Evolutionary conservation across 2,113 vertebrate genomes (phyloP).

Genomic region (Papio anubis): DNA sequence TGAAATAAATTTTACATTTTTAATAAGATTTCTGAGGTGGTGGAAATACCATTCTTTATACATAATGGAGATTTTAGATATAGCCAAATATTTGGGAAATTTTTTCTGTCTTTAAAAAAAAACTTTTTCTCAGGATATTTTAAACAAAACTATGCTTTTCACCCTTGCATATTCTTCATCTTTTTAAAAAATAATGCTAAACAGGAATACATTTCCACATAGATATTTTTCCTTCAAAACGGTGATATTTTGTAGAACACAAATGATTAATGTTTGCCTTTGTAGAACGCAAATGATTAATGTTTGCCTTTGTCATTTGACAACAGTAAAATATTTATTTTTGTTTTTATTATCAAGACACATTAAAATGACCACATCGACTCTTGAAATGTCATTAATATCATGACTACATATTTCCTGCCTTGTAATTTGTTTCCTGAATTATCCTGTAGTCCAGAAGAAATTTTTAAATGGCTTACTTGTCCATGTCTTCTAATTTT

Average conservation of each 20-base stretch:
- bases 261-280: neutral
- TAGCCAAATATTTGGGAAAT: neutral
- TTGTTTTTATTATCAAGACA: neutral
- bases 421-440: conserved; percentile 24
- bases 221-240: neutral
- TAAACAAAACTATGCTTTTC: neutral
- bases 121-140: neutral
- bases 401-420: neutral
- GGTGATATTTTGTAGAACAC: neutral
- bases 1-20: conserved; percentile 22
- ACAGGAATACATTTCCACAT: neutral
- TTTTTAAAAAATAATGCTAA: neutral
- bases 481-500: neutral
- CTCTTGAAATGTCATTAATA: conserved; percentile 11
- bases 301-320: neutral
- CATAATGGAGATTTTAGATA: neutral
- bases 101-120: neutral
- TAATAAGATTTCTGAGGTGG: conserved; percentile 14
- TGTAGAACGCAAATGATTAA: neutral
- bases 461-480: neutral
- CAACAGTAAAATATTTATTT: neutral
- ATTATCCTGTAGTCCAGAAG: neutral
- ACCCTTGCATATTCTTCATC: neutral
- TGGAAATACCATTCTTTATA: neutral
- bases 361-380: neutral